These are phyloP conservation scores for Ceraclea dissimilis DNA, from an alignment of 2,888 invertebrate genomes.

Conservation along the genomic window DNA sequence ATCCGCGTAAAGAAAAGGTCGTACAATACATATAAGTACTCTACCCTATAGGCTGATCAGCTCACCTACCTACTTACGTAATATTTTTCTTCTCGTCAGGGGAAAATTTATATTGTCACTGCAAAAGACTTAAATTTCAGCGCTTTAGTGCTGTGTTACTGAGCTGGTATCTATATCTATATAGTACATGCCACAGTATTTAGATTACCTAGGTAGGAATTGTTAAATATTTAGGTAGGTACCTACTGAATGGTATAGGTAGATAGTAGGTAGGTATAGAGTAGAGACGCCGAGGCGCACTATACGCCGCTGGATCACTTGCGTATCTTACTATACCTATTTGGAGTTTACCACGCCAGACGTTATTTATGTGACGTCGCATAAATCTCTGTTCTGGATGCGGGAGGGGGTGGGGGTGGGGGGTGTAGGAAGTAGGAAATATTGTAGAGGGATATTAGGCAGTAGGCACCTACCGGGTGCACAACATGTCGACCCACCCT, in stretches of 20 bases:
- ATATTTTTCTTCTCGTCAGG: too few species aligned
- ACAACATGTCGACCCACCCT: background rate
- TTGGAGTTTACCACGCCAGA: constrained; percentile 24
- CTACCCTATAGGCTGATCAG: too few species aligned
- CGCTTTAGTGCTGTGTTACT: too few species aligned
- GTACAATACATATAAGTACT: too few species aligned
- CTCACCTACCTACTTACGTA: background rate
- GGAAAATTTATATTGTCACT: too few species aligned
- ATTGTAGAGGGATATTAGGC: background rate
- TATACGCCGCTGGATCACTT: background rate
- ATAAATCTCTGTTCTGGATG: constrained; percentile 20
- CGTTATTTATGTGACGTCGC: constrained; percentile 26
- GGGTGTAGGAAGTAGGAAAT: constrained; percentile 1
- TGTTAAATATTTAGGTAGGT: background rate
- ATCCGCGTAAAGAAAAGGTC: too few species aligned
- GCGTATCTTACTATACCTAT: constrained; percentile 23
- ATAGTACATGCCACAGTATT: too few species aligned
- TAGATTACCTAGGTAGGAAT: background rate
- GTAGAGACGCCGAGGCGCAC: constrained; percentile 1
- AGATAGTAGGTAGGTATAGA: background rate
- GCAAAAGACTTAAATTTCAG: too few species aligned
- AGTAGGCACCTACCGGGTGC: too few species aligned
- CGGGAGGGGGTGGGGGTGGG: constrained; percentile 3
- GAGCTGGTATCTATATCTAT: too few species aligned
- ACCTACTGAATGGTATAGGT: background rate